These are phyloP conservation scores for Thunnus maccoyii DNA, from an alignment of 2,113 vertebrate species.

Conservation along the genomic window DNA sequence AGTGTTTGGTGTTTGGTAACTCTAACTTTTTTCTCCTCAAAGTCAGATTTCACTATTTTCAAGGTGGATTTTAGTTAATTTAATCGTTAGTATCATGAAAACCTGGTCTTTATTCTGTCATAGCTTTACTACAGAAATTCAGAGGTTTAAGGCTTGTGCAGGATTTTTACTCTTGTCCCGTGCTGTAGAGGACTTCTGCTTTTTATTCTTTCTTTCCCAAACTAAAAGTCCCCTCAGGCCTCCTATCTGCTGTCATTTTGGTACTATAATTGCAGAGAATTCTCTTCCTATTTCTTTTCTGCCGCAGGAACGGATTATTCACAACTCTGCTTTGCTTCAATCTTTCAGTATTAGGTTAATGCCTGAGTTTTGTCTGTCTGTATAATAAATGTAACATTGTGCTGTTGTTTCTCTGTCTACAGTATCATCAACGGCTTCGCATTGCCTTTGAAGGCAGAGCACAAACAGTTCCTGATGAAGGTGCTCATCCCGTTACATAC, in stretches of 20 bases:
- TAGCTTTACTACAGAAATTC: not conserved
- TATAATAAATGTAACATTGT: not conserved
- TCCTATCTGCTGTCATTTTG: not conserved
- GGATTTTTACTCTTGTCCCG: not conserved
- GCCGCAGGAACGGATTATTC: not conserved
- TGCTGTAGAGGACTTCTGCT: conserved; percentile 9
- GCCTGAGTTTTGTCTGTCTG: not conserved
- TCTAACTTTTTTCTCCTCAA: too few relatives aligned
- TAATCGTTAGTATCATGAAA: not conserved
- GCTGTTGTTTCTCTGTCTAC: conserved; percentile 66
- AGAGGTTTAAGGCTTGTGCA: not conserved
- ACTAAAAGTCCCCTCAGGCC: conserved; percentile 28
- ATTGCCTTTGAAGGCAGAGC: conserved; percentile 97
- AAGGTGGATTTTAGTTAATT: too few relatives aligned
- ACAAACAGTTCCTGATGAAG: conserved; percentile 99
- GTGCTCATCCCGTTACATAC: conserved; percentile 99
- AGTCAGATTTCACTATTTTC: too few relatives aligned
- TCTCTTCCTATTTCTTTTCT: not conserved
- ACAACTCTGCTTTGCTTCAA: not conserved
- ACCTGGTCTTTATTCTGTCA: not conserved
- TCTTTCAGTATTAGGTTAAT: not conserved
- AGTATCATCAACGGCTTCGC: conserved; percentile 99
- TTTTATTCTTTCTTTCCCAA: conserved; percentile 1
- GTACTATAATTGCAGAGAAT: not conserved
- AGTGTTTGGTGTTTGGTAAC: too few relatives aligned